Evolutionary conservation across 2,113 vertebrate genomes (phyloP).

Genomic region (Actenoides lindsayi): DNA sequence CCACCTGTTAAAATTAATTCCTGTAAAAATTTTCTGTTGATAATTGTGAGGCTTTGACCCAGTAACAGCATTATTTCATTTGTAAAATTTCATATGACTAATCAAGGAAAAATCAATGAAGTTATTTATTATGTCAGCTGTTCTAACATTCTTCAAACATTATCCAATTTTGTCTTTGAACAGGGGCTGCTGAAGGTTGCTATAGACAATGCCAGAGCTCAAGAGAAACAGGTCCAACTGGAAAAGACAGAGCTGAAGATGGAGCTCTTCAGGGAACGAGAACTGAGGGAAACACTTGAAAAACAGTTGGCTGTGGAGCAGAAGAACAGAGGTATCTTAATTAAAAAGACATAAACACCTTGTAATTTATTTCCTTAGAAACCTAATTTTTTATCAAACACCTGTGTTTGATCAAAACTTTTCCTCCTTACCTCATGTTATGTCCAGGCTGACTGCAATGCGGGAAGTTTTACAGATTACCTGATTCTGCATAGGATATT

Average conservation of each 20-base stretch:
- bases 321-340: conserved; percentile 94
- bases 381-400: neutral
- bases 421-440: neutral
- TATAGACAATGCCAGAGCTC: conserved; percentile 97
- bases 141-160: conserved; percentile 20
- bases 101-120: neutral
- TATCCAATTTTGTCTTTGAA: conserved; percentile 41
- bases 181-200: conserved; percentile 99
- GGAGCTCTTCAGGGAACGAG: conserved; percentile 98
- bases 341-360: neutral
- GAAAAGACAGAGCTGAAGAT: conserved; percentile 99
- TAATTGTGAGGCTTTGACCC: neutral
- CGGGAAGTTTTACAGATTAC: neutral
- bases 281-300: conserved; percentile 97
- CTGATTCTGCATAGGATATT: neutral
- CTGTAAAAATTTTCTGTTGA: neutral
- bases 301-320: conserved; percentile 98
- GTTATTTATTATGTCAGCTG: neutral
- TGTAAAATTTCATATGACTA: neutral
- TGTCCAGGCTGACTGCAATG: neutral
- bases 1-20: neutral
- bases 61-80: neutral
- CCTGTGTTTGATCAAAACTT: neutral
- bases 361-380: conserved; percentile 25
- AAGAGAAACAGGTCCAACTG: conserved; percentile 99